Conservation (phyloP, 2,888 invertebrate genomes). For the Bhutanitis thaidina region DNA sequence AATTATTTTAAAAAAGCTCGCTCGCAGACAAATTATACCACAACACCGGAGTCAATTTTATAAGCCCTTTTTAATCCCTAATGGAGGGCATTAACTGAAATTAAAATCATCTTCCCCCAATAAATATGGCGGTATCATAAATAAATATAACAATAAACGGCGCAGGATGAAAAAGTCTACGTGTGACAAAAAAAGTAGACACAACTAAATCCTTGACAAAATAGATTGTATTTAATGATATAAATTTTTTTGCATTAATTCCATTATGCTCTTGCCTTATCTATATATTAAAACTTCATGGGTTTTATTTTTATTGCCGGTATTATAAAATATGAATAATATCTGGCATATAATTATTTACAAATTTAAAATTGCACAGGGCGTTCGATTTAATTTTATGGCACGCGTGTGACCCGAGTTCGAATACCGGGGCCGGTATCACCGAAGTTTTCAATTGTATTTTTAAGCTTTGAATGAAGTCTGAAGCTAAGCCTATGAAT, state of each 20-base stretch:
- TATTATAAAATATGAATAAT: neutral
- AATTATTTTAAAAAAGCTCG: conserved; percentile 25
- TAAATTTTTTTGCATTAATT: neutral
- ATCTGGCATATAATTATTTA: no score
- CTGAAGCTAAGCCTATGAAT: no score
- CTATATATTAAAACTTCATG: neutral
- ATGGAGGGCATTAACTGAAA: conserved; percentile 30
- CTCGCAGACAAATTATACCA: conserved; percentile 31
- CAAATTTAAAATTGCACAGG: no score
- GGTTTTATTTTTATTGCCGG: neutral
- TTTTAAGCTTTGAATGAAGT: no score
- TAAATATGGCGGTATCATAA: conserved; percentile 30
- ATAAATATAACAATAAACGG: conserved; percentile 32
- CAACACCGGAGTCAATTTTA: conserved; percentile 31
- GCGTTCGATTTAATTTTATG: no score
- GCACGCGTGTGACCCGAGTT: no score
- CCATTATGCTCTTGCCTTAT: neutral
- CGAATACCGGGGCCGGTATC: no score
- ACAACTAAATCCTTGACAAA: neutral
- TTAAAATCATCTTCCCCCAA: conserved; percentile 40
- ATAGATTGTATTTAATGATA: conserved; percentile 11
- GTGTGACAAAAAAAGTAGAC: conserved; percentile 21
- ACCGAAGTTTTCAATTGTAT: no score
- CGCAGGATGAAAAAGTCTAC: conserved; percentile 21
- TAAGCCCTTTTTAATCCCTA: conserved; percentile 33